These are phyloP conservation scores for Coboldia fuscipes DNA, from an alignment of 1,140 invertebrate species.

Conservation along the genomic window DNA sequence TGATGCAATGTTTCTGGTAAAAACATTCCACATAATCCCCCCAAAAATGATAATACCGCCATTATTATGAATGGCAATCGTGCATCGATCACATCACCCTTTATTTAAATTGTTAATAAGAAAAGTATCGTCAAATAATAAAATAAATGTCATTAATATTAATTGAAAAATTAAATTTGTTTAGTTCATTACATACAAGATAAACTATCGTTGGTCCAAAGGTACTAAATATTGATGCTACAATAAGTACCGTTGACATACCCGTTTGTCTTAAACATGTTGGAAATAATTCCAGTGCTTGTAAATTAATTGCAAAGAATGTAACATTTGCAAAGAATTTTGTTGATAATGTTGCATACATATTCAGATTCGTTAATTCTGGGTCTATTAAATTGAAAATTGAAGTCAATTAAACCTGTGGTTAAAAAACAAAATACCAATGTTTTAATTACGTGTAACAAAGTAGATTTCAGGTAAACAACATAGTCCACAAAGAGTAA, in stretches of 20 bases:
- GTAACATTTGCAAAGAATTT: slow-evolving; percentile 36
- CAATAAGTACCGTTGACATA: slow-evolving; percentile 33
- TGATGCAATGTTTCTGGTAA: slow-evolving; percentile 48
- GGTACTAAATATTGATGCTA: slow-evolving; percentile 31
- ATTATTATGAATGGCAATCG: slow-evolving; percentile 32
- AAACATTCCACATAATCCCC: slow-evolving; percentile 30
- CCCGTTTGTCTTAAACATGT: slow-evolving; percentile 42
- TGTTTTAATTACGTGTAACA: no score
- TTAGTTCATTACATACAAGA: slow-evolving; percentile 16
- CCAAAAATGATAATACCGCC: slow-evolving; percentile 27
- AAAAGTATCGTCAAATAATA: slow-evolving; percentile 10
- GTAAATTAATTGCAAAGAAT: slow-evolving; percentile 37
- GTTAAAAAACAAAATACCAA: background rate
- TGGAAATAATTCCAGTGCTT: slow-evolving; percentile 44
- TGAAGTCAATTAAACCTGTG: slow-evolving; percentile 4
- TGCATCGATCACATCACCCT: no score
- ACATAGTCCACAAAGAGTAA: no score
- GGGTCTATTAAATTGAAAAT: slow-evolving; percentile 14
- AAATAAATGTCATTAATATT: no score
- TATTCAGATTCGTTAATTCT: slow-evolving; percentile 19
- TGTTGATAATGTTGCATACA: slow-evolving; percentile 27
- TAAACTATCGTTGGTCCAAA: slow-evolving; percentile 34
- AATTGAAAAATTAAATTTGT: slow-evolving; percentile 3
- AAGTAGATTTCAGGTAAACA: no score
- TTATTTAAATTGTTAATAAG: no score